Percentiles rank a stretch among this genome's conserved stretches.
These are phyloP conservation scores for Noctilio leporinus DNA, from an alignment of 2,113 vertebrate genomes.

Conservation along the genomic window DNA sequence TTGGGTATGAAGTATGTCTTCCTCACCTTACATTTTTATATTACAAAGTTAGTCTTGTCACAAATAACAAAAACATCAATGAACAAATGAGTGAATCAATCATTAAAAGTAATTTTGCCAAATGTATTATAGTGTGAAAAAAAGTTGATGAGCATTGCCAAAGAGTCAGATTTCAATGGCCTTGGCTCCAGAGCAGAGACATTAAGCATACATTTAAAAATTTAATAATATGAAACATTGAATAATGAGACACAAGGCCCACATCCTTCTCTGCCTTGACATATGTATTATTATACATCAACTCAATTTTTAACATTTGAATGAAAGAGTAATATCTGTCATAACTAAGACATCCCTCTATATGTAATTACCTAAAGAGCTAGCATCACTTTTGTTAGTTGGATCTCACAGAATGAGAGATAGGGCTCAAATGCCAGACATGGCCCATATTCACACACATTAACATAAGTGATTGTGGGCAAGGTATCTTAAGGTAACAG, in stretches of 20 bases:
- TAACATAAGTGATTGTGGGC: neutral
- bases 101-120: slow-evolving; percentile 40
- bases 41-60: neutral
- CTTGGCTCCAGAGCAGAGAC: neutral
- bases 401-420: neutral
- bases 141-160: neutral
- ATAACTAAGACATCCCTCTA: slow-evolving; percentile 5
- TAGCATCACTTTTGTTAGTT: neutral
- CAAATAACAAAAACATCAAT: slow-evolving; percentile 21
- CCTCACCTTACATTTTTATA: neutral
- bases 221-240: slow-evolving; percentile 34
- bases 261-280: neutral
- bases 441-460: neutral
- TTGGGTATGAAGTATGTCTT: neutral
- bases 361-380: neutral
- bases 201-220: slow-evolving; percentile 17
- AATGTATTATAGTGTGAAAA: neutral
- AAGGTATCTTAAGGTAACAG: neutral
- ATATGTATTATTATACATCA: neutral
- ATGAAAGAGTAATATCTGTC: slow-evolving; percentile 5
- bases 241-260: neutral
- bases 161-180: slow-evolving; percentile 15
- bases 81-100: slow-evolving; percentile 20
- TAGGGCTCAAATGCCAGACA: neutral
- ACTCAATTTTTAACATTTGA: slow-evolving; percentile 23